Evolutionary conservation across 2,888 invertebrate genomes (phyloP).

Genomic region (Fragum fragum): DNA sequence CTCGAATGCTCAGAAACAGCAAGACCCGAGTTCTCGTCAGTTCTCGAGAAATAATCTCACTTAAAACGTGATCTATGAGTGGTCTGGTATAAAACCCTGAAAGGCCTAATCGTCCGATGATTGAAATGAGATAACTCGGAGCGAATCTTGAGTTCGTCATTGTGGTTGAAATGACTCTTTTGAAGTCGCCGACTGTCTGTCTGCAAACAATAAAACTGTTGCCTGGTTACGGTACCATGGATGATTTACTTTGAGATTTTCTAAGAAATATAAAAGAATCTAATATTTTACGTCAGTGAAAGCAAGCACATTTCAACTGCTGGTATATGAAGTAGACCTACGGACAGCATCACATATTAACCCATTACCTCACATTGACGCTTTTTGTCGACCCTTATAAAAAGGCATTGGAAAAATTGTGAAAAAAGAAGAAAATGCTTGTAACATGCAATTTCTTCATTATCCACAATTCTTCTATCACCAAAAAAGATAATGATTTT

Average conservation of each 20-base stretch:
- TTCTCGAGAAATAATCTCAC: conserved; percentile 54
- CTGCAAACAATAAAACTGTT: background rate
- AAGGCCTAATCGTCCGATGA: conserved; percentile 58
- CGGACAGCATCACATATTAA: no score
- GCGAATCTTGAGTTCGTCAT: background rate
- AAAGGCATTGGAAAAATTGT: no score
- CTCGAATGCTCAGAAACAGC: conserved; percentile 38
- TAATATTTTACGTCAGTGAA: no score
- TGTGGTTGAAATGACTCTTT: background rate
- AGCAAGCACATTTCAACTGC: no score
- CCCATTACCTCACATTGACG: no score
- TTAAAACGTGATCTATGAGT: conserved; percentile 66
- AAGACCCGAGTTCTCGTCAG: conserved; percentile 37
- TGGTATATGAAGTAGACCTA: no score
- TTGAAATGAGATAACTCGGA: conserved; percentile 45
- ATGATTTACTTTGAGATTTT: background rate
- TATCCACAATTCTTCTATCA: no score
- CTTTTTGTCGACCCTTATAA: no score
- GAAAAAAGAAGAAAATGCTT: no score
- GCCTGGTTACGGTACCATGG: background rate
- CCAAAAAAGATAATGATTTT: no score
- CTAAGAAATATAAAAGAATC: background rate
- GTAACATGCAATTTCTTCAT: no score
- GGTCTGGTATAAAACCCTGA: conserved; percentile 54
- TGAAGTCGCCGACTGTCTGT: conserved; percentile 17